Evolutionary conservation across 2,113 vertebrate genomes (phyloP).

Genomic region (Lycaon pictus): DNA sequence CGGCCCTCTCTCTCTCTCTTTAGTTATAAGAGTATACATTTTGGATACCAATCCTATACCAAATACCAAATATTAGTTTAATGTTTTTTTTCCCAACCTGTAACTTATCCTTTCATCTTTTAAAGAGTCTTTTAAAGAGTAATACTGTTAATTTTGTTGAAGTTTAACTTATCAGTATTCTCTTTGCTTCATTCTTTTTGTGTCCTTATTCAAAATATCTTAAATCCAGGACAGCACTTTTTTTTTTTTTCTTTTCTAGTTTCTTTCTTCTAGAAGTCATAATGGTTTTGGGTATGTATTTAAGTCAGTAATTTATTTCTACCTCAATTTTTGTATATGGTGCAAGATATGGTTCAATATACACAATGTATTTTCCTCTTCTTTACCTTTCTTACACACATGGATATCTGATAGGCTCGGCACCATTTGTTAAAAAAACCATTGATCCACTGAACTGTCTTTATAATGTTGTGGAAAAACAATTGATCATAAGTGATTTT

Average conservation of each 20-base stretch:
- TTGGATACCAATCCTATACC: not conserved
- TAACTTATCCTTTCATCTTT: not conserved
- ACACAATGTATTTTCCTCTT: not conserved
- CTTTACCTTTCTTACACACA: not conserved
- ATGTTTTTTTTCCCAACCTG: not conserved
- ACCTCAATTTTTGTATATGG: not conserved
- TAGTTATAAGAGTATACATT: not conserved
- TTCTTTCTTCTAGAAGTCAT: not conserved
- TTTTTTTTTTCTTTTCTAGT: not conserved
- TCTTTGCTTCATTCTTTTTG: not conserved
- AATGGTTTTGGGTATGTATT: not conserved
- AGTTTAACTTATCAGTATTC: not conserved
- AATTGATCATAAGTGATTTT: not conserved
- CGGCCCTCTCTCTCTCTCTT: not conserved
- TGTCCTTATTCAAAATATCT: not conserved
- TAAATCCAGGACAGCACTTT: not conserved
- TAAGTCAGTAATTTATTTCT: not conserved
- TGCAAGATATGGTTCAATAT: not conserved
- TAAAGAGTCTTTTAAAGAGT: not conserved
- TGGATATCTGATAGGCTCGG: not conserved
- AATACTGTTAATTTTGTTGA: not conserved
- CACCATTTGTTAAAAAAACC: not conserved
- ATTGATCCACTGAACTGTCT: not conserved
- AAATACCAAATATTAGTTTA: not conserved
- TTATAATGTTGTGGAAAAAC: not conserved